Evolutionary conservation across 64 coral and sea anemone species (phyloP).

Genomic region (Montipora foliosa): DNA sequence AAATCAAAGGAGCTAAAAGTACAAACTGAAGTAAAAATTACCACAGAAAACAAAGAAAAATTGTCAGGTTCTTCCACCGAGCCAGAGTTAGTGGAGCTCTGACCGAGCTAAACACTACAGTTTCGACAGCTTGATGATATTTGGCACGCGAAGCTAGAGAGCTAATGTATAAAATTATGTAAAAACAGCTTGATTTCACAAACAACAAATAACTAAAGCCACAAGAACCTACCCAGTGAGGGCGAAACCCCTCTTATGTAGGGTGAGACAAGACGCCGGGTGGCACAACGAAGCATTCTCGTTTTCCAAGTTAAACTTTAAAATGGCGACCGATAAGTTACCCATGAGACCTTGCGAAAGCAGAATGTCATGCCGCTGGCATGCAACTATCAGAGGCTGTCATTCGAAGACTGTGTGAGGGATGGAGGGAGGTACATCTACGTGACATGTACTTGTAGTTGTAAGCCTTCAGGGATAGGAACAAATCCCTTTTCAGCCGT

Average conservation of each 20-base stretch:
- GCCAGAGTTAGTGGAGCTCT: no score
- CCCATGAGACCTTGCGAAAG: slow-evolving; percentile 39
- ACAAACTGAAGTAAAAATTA: no score
- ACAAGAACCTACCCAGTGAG: slow-evolving; percentile 53
- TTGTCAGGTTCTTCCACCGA: no score
- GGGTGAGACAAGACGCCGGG: slow-evolving; percentile 57
- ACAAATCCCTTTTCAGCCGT: background rate
- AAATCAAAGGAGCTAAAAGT: no score
- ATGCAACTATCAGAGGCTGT: slow-evolving; percentile 6
- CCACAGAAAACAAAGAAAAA: no score
- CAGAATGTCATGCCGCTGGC: background rate
- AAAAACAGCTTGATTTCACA: background rate
- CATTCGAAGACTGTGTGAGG: no score
- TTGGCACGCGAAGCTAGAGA: background rate
- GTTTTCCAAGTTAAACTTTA: background rate
- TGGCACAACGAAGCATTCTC: slow-evolving; percentile 78
- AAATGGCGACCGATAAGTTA: slow-evolving; percentile 69
- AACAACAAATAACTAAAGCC: background rate
- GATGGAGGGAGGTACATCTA: no score
- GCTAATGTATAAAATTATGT: background rate
- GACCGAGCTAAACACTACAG: no score
- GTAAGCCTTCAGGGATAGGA: no score
- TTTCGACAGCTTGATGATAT: no score
- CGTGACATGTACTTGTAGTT: no score
- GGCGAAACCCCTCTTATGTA: slow-evolving; percentile 41